phyloP scores from a whole-genome alignment of 92 coral and sea anemone genomes.

The Zoanthus gigantus region DNA sequence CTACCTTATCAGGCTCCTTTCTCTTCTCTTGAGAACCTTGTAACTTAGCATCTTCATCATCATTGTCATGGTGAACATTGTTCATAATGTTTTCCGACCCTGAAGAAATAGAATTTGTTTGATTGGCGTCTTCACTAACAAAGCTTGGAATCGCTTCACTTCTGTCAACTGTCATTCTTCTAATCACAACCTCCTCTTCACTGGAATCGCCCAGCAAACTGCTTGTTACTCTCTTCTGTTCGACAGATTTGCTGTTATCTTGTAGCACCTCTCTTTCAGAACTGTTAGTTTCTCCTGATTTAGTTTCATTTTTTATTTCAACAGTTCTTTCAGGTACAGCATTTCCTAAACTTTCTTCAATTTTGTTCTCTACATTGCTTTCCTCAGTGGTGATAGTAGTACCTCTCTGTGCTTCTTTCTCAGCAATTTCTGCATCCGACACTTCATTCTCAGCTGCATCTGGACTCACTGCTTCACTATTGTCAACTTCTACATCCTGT shows the following conservation, averaged over 20 bases:
- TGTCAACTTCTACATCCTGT: not conserved
- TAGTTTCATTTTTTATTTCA: not conserved
- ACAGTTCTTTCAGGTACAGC: not conserved
- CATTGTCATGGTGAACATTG: not conserved
- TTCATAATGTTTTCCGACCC: not conserved
- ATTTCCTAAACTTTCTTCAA: not conserved
- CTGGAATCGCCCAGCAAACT: not conserved
- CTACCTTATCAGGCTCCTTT: not conserved
- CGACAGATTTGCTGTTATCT: too few relatives aligned
- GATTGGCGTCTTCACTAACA: not conserved
- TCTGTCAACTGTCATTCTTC: constrained; percentile 18
- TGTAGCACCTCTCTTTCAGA: too few relatives aligned
- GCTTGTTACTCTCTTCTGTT: not conserved
- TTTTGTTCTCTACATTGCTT: not conserved
- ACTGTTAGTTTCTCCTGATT: not conserved
- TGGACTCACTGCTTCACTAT: not conserved
- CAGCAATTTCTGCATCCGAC: not conserved
- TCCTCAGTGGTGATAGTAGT: not conserved
- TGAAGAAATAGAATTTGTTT: not conserved
- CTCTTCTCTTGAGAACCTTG: not conserved
- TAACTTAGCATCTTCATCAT: not conserved
- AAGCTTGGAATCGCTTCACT: constrained; percentile 10
- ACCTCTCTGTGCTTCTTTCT: not conserved
- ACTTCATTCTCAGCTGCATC: not conserved
- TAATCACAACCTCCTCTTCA: constrained; percentile 6